A percentile compares a stretch with the other conserved stretches of the same genome.
phyloP scores from a whole-genome alignment of 1,140 invertebrate species.

The Melanaphis sacchari region DNA sequence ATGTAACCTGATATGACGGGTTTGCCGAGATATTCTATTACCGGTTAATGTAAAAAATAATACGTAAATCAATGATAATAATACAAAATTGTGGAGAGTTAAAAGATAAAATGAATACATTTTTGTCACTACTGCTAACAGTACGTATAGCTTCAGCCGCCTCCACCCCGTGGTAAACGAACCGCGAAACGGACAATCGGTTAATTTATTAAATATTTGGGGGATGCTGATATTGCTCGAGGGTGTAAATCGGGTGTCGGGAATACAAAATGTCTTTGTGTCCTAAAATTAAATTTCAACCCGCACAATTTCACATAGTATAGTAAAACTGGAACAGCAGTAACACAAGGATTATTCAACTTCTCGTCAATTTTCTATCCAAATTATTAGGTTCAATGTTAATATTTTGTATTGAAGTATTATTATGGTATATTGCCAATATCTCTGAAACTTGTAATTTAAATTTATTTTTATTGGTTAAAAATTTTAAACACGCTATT shows the following conservation, averaged over 20 bases:
- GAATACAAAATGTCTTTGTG: not conserved
- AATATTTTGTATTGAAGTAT: not conserved
- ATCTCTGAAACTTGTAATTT: not conserved
- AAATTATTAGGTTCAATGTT: not conserved
- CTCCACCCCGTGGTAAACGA: conserved; percentile 23
- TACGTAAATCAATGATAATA: conserved; percentile 39
- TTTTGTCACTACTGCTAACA: not conserved
- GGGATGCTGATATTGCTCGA: not conserved
- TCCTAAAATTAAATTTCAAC: not conserved
- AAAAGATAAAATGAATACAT: not conserved
- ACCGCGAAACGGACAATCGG: conserved; percentile 54
- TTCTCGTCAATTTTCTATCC: not conserved
- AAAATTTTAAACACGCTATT: not conserved
- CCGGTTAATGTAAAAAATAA: not conserved
- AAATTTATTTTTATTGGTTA: not conserved
- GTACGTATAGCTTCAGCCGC: not conserved
- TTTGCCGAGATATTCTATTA: conserved; percentile 48
- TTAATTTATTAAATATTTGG: conserved; percentile 28
- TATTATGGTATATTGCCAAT: not conserved
- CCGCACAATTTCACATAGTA: not conserved
- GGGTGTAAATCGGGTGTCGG: not conserved
- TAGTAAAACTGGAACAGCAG: not conserved
- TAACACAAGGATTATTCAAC: not conserved
- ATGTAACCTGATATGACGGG: conserved; percentile 49
- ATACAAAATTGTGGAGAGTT: not conserved